Evolutionary conservation across 2,797 vertebrate genomes (phyloP).

Genomic region (Rhynchonycteris naso): DNA sequence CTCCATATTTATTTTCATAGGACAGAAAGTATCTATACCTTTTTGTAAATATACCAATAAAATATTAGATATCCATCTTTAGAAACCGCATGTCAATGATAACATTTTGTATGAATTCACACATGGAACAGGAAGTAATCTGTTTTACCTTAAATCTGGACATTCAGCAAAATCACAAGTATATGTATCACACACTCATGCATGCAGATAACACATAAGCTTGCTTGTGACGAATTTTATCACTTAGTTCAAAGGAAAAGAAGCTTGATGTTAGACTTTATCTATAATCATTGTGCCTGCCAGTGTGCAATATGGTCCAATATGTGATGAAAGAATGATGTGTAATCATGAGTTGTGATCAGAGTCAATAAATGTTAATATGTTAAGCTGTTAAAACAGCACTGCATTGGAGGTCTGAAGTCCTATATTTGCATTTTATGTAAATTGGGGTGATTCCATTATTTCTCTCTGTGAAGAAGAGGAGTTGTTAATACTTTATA

Average conservation of each 20-base stretch:
- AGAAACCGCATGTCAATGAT: background rate
- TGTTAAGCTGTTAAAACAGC: background rate
- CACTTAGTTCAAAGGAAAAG: background rate
- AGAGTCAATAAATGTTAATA: background rate
- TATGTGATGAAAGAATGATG: background rate
- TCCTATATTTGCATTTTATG: background rate
- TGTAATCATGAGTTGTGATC: background rate
- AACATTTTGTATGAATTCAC: background rate
- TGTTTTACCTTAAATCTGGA: background rate
- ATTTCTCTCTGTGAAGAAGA: background rate
- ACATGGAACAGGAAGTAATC: background rate
- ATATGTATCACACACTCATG: background rate
- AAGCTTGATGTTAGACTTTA: slow-evolving; percentile 10
- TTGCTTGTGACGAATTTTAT: background rate
- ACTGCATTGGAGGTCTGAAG: background rate
- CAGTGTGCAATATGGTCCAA: background rate
- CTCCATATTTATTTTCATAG: background rate
- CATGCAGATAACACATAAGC: background rate
- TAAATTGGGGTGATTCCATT: background rate
- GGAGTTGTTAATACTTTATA: background rate
- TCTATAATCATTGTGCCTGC: background rate
- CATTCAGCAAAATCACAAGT: background rate
- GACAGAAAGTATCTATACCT: background rate
- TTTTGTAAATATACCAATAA: background rate
- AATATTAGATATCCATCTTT: background rate